Evolutionary conservation across 2,113 vertebrate genomes (phyloP).

Genomic region (Heptranchias perlo): DNA sequence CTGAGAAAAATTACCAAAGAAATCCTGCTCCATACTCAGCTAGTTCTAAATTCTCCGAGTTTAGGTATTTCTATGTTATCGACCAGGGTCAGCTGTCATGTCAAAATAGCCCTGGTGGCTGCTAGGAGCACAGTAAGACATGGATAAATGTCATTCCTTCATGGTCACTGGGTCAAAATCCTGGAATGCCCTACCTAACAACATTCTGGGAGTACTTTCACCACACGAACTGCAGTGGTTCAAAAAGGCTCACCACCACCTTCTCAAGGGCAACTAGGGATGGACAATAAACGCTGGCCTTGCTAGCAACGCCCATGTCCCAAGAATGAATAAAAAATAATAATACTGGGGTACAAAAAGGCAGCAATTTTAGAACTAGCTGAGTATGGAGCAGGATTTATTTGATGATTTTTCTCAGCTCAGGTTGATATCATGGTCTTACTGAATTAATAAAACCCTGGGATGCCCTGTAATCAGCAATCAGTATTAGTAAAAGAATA

Average conservation of each 20-base stretch:
- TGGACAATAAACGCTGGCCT: neutral
- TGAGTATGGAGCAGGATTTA: too few relatives aligned
- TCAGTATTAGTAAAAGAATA: too few relatives aligned
- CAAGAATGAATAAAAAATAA: neutral
- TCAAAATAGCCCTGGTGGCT: neutral
- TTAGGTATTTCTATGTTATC: neutral
- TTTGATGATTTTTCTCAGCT: too few relatives aligned
- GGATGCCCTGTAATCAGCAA: neutral
- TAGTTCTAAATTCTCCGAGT: too few relatives aligned
- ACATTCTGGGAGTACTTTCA: too few relatives aligned
- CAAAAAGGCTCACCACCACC: neutral
- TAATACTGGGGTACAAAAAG: neutral
- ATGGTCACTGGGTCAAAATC: neutral
- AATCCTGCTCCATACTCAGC: too few relatives aligned
- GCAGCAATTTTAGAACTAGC: too few relatives aligned
- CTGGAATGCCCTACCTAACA: neutral
- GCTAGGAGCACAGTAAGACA: neutral
- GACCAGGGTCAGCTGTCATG: neutral
- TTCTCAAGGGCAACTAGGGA: too few relatives aligned
- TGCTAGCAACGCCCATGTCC: neutral
- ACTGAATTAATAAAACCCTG: neutral
- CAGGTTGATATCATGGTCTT: neutral
- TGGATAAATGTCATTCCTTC: neutral
- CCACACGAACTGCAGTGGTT: too few relatives aligned
- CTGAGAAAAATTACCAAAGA: too few relatives aligned